Evolutionary conservation across 2,797 vertebrate species (phyloP).

Genomic region (Siniperca undulata): DNA sequence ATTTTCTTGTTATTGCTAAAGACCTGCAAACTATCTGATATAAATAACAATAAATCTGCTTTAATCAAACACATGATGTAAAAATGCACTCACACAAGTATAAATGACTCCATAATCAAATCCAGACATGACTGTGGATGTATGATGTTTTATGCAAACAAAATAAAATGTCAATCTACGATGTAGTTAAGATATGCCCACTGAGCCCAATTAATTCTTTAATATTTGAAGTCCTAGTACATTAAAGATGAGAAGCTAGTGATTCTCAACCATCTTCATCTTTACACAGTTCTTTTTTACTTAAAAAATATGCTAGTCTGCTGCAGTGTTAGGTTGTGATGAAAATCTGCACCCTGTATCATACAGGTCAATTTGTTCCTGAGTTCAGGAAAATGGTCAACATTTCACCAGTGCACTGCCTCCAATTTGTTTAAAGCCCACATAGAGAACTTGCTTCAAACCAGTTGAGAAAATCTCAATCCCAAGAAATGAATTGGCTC

Average conservation of each 20-base stretch:
- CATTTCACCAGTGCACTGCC: too few species aligned
- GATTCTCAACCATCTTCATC: not conserved
- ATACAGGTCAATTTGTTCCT: too few species aligned
- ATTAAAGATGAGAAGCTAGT: not conserved
- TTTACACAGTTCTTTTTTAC: not conserved
- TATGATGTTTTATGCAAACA: slow-evolving; percentile 12
- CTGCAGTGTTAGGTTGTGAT: too few species aligned
- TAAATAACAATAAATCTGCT: not conserved
- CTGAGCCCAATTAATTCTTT: too few species aligned
- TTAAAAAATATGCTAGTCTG: too few species aligned
- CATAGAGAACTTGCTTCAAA: not conserved
- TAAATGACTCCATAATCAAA: not conserved
- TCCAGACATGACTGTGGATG: not conserved
- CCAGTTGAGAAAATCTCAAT: not conserved
- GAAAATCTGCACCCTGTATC: too few species aligned
- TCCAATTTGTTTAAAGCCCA: too few species aligned
- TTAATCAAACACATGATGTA: not conserved
- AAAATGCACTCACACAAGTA: not conserved
- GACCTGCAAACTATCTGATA: not conserved
- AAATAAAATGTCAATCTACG: too few species aligned
- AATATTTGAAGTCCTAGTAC: not conserved
- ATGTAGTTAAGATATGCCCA: too few species aligned
- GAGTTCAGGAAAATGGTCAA: too few species aligned
- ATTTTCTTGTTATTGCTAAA: not conserved
- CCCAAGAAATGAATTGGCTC: not conserved